Conservation (phyloP, 2,797 vertebrate genomes). For the Glossophaga mutica region DNA sequence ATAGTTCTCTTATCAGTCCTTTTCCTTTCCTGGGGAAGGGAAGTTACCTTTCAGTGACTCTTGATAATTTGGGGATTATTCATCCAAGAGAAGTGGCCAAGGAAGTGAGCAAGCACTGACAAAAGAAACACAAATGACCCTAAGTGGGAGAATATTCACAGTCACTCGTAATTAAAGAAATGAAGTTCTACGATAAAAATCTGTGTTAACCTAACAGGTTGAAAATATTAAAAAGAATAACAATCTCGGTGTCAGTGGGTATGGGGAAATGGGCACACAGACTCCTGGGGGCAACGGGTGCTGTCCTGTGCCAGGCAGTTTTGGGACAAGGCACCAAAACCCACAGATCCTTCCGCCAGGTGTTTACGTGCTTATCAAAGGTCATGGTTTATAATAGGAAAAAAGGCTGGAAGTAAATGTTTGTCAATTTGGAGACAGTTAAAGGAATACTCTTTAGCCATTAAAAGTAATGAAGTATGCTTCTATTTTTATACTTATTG, state of each 20-base stretch:
- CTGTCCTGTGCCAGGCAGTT: neutral
- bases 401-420: neutral
- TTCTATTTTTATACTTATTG: slow-evolving; percentile 32
- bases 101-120: neutral
- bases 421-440: neutral
- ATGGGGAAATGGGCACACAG: too few species aligned
- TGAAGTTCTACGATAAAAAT: neutral
- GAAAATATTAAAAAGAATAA: neutral
- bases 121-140: neutral
- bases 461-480: neutral
- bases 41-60: neutral
- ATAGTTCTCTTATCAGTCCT: neutral
- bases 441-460: neutral
- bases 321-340: neutral
- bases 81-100: neutral
- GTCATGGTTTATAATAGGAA: neutral
- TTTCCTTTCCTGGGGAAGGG: neutral
- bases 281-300: neutral
- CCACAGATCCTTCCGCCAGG: neutral
- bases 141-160: neutral
- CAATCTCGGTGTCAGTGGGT: neutral
- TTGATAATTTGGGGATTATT: neutral
- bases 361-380: neutral
- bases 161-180: neutral
- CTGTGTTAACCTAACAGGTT: neutral